Conservation (phyloP, 2,797 vertebrate species). For the Muscicapa comitata region DNA sequence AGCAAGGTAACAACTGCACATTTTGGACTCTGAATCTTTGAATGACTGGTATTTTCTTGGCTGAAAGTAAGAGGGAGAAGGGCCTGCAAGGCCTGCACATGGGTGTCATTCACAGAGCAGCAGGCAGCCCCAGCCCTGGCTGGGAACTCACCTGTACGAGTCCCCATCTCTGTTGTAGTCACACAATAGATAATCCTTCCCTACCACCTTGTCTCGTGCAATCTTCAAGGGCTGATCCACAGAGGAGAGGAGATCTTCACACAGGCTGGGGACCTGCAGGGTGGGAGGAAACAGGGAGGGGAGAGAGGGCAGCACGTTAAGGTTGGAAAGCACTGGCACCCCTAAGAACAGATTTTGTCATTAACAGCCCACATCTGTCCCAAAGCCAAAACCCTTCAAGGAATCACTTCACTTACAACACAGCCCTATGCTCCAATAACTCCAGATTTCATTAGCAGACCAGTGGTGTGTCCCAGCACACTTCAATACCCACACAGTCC, state of each 20-base stretch:
- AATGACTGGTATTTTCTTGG: background rate
- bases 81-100: fast-evolving
- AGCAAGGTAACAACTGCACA: background rate
- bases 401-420: background rate
- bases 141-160: constrained; percentile 87
- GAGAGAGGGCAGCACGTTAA: background rate
- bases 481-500: background rate
- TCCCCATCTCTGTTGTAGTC: constrained; percentile 99
- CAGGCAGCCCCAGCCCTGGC: background rate
- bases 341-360: background rate
- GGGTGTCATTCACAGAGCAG: background rate
- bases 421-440: background rate
- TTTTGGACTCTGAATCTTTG: background rate
- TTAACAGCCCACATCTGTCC: background rate
- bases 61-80: background rate
- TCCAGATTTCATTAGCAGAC: background rate
- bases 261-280: constrained; percentile 89
- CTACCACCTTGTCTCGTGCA: constrained; percentile 95
- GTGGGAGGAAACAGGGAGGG: background rate
- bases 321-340: background rate
- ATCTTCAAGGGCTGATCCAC: constrained; percentile 99
- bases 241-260: constrained; percentile 98
- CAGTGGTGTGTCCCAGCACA: constrained; percentile 45
- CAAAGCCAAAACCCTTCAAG: background rate
- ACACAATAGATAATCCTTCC: constrained; percentile 97